Percentiles rank a stretch among this genome's conserved stretches.
Evolutionary conservation across 2,113 vertebrate genomes (phyloP).

Genomic region (Phocoena sinus): DNA sequence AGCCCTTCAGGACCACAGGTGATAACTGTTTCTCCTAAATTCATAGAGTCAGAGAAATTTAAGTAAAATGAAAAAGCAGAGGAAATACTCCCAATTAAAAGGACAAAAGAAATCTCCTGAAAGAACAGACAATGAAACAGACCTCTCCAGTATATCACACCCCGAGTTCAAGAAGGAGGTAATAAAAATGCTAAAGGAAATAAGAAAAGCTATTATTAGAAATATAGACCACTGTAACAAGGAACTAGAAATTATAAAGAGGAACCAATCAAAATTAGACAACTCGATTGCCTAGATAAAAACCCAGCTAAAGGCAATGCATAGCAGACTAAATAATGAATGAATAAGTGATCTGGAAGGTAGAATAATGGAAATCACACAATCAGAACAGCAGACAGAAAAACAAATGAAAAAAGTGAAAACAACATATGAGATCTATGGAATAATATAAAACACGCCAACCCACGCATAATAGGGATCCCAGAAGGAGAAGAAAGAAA

Average conservation of each 20-base stretch:
- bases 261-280: neutral
- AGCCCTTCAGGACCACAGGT: neutral
- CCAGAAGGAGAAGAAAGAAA: neutral
- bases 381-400: neutral
- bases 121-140: neutral
- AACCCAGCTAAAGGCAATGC: neutral
- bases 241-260: neutral
- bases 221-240: neutral
- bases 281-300: neutral
- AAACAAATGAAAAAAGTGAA: neutral
- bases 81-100: neutral
- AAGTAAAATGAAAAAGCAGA: neutral
- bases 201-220: neutral
- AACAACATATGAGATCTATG: neutral
- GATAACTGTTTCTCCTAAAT: too few species aligned
- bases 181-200: neutral
- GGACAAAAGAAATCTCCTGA: neutral
- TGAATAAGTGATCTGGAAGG: neutral
- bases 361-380: neutral
- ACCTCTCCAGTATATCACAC: neutral
- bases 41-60: neutral
- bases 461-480: neutral
- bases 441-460: neutral
- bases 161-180: neutral
- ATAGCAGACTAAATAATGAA: neutral